Percentiles rank a stretch among this genome's conserved stretches.
Evolutionary conservation across 2,113 vertebrate genomes (phyloP).

Genomic region (Cyanoderma ruficeps): DNA sequence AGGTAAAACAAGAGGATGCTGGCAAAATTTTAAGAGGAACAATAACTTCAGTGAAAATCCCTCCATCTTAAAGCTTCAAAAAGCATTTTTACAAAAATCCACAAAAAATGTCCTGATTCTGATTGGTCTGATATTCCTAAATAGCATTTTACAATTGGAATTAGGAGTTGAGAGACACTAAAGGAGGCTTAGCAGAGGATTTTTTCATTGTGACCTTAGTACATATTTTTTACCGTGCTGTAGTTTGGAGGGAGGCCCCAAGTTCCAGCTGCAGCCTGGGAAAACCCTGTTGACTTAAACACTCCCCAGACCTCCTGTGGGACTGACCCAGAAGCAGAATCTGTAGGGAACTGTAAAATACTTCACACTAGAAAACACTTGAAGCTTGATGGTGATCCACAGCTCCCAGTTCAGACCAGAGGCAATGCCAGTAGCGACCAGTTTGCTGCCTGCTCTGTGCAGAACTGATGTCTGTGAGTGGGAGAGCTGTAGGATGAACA

Average conservation of each 20-base stretch:
- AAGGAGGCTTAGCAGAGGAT: background rate
- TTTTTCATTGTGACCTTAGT: background rate
- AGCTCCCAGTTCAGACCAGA: fast-evolving
- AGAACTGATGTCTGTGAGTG: background rate
- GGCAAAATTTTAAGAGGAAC: background rate
- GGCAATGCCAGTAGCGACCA: fast-evolving
- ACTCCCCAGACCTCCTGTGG: background rate
- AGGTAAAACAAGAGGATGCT: background rate
- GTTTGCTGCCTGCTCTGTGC: background rate
- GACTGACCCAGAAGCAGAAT: background rate
- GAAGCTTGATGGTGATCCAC: background rate
- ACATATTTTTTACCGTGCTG: background rate
- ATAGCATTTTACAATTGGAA: background rate
- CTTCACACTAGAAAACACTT: background rate
- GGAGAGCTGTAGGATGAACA: background rate
- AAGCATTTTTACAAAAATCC: background rate
- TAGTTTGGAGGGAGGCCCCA: too few species aligned
- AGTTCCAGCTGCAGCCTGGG: background rate
- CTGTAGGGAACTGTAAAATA: background rate
- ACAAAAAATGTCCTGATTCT: background rate
- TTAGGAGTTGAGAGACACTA: background rate
- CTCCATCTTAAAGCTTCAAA: background rate
- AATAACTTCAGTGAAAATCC: background rate
- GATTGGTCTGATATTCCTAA: background rate
- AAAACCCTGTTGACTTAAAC: background rate